Evolutionary conservation across 2,888 invertebrate species (phyloP), one percentile per base, ranked within the genome.

Genomic region (Drosophila pseudotakahashii): DNA sequence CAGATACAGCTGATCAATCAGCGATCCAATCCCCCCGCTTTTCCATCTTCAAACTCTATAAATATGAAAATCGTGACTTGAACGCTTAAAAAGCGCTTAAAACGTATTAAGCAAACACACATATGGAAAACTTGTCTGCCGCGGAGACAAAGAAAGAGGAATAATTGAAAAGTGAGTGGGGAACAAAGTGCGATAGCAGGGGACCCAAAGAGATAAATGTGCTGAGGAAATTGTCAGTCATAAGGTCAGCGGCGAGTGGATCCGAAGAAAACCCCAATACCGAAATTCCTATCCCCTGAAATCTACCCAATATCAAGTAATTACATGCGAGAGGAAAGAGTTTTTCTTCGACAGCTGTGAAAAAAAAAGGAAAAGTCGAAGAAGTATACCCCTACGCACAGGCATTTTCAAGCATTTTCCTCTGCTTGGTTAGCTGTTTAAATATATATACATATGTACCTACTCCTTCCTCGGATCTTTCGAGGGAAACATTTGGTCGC

Each of bases 21-120:
- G 87, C 67, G 55, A 73, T 44, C 26, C 9, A n/a, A n/a, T n/a
- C 42, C 16, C 14, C 30, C 14, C 36, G 39, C 9, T 42, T 57
- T 57, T 45, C 36, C 45, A 36, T 10, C 44, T 2, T 3, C n/a
- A 48, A 47, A 47, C 61, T 53, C 58, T 53, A 81, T 87, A 87
- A 84, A 87, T 89, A 87, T 84, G 82, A 89, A 89, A 89, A 88
- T 87, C 89, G 89, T 89, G 87, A 88, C 87, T 89, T 84, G 88
- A 89, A 89, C 82, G 88, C 89, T 85, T 88, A 85, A 85, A 78
- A 87, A 87, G 76, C 77, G 89, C 89, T 88, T 89, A 76, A 83
- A 89, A 82, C 73, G 78, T 88, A 89, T 89, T 80, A 77, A 85
- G 72, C 76, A 85, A 88, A 82, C 87, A 71, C 69, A 68, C 66